Evolutionary conservation across 2,113 vertebrate species (phyloP).

Genomic region (Tympanuchus pallidicinctus): DNA sequence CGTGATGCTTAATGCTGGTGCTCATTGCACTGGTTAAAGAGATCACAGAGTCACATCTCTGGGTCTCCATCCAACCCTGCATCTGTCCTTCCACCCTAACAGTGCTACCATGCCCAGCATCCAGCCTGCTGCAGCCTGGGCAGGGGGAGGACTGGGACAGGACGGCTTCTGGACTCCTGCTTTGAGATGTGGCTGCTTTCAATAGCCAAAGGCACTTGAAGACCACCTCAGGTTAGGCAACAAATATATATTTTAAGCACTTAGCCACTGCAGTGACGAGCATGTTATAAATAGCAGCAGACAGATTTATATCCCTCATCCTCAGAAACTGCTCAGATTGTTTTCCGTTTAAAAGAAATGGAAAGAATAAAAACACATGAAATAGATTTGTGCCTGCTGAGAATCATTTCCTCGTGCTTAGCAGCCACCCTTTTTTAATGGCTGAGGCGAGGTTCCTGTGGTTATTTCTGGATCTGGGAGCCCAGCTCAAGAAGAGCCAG

Average conservation of each 20-base stretch:
- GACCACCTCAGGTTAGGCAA: background rate
- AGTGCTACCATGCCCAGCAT: background rate
- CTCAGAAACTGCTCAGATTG: conserved; percentile 16
- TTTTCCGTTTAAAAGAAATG: conserved; percentile 37
- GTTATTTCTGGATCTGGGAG: background rate
- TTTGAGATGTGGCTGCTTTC: background rate
- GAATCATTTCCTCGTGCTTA: conserved; percentile 42
- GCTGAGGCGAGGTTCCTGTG: background rate
- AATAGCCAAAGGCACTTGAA: background rate
- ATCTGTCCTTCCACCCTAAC: background rate
- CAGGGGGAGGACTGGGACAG: background rate
- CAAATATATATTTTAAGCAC: background rate
- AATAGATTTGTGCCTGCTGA: conserved; percentile 54
- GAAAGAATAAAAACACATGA: conserved; percentile 28
- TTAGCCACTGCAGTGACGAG: background rate
- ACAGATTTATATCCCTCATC: conserved; percentile 40
- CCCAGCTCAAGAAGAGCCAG: background rate
- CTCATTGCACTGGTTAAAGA: background rate
- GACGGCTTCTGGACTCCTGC: background rate
- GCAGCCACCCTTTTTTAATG: background rate
- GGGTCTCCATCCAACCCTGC: background rate
- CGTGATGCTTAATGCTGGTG: background rate
- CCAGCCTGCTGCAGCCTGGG: background rate
- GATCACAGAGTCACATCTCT: background rate
- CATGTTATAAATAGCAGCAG: conserved; percentile 18